Evolutionary conservation across 2,113 vertebrate species (phyloP).

Genomic region (Osmerus mordax): DNA sequence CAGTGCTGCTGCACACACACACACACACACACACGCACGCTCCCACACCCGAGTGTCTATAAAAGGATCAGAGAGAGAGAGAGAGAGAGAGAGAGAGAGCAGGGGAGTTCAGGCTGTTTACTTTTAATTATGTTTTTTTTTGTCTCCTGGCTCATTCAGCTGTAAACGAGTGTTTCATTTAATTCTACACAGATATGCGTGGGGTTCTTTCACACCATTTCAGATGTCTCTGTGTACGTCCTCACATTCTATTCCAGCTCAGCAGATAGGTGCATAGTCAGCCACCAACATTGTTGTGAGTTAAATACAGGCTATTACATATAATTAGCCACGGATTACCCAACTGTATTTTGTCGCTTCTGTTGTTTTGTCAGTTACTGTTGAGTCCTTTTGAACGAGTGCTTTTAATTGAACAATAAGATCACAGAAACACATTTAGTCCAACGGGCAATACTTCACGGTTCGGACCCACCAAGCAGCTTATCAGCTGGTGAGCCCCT

Average conservation of each 20-base stretch:
- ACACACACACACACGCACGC: no score
- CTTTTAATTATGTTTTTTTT: constrained; percentile 59
- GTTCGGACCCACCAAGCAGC: no score
- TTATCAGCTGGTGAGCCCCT: constrained; percentile 11
- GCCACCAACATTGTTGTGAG: constrained; percentile 38
- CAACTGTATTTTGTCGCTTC: constrained; percentile 37
- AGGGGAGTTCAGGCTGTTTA: constrained; percentile 46
- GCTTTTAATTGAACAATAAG: no score
- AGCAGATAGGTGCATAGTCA: constrained; percentile 47
- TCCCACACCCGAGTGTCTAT: neutral
- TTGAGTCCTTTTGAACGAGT: constrained; percentile 28
- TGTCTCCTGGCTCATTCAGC: constrained; percentile 8
- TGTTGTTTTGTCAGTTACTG: constrained; percentile 36
- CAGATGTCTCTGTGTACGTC: constrained; percentile 29
- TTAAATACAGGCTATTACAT: constrained; percentile 58
- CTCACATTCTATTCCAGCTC: constrained; percentile 43
- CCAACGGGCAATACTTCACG: no score
- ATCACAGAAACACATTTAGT: no score
- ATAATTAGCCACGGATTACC: constrained; percentile 62
- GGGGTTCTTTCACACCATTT: constrained; percentile 20
- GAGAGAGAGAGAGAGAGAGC: constrained; percentile 8
- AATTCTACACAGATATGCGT: constrained; percentile 42
- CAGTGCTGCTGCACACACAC: neutral
- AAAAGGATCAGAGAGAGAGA: constrained; percentile 4
- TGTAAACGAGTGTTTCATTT: constrained; percentile 30